Evolutionary conservation across 2,113 vertebrate species (phyloP).

Genomic region (Protobothrops flavoviridis): DNA sequence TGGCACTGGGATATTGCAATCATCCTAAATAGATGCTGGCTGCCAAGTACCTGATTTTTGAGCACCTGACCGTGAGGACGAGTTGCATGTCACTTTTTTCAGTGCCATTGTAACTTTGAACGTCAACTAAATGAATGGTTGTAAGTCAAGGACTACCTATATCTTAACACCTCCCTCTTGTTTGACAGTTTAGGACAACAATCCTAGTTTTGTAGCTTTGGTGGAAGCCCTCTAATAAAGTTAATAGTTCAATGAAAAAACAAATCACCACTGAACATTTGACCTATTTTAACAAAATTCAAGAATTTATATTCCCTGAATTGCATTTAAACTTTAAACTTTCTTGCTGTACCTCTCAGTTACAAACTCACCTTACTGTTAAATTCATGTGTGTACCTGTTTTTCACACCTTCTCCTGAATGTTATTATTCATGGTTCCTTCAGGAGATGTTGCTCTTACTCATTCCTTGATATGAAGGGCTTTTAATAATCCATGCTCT

Average conservation of each 20-base stretch:
- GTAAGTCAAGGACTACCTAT: neutral
- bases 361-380: slow-evolving; percentile 28
- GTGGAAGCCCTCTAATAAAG: fast-evolving
- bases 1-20: neutral
- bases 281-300: neutral
- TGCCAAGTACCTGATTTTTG: neutral
- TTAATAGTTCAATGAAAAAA: neutral
- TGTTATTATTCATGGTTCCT: slow-evolving; percentile 52
- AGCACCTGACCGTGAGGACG: neutral
- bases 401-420: slow-evolving; percentile 3
- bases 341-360: slow-evolving; percentile 27
- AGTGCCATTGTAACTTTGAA: neutral
- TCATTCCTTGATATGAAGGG: neutral
- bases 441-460: neutral
- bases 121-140: neutral
- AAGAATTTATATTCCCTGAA: slow-evolving; percentile 36
- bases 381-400: slow-evolving; percentile 49
- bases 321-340: slow-evolving; percentile 43
- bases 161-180: neutral
- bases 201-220: neutral
- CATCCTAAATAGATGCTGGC: neutral
- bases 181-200: neutral
- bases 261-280: fast-evolving
- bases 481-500: neutral
- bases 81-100: neutral